Evolutionary conservation across 2,113 vertebrate species (phyloP).

Genomic region (Mystacornis crossleyi): DNA sequence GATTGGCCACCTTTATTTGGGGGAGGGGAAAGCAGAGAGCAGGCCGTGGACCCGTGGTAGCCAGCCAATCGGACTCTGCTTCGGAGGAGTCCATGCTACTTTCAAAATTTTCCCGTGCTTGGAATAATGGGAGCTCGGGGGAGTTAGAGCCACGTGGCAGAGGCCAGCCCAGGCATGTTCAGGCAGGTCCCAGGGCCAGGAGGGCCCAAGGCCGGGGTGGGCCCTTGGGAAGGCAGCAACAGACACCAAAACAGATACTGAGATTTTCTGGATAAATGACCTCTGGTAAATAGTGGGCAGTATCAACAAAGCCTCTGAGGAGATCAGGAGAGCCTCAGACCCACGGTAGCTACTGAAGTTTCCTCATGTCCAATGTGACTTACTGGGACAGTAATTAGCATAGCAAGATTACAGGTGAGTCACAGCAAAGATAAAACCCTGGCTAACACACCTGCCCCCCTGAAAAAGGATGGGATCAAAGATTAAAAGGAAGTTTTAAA

Average conservation of each 20-base stretch:
- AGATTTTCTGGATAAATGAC: background rate
- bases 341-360: rapidly evolving
- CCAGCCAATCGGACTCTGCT: no score
- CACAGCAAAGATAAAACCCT: background rate
- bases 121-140: no score
- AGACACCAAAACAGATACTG: background rate
- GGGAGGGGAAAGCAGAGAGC: no score
- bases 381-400: background rate
- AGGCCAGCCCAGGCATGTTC: no score
- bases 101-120: no score
- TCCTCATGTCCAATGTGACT: background rate
- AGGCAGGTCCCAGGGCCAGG: no score
- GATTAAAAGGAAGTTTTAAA: background rate
- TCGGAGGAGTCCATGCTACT: no score
- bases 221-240: no score
- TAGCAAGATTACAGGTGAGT: background rate
- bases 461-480: background rate
- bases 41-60: no score
- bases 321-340: background rate
- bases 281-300: background rate
- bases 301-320: background rate
- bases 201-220: no score
- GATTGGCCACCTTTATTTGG: no score
- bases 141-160: no score
- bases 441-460: background rate